These are phyloP conservation scores for Idaea dimidiata DNA, from an alignment of 2,888 invertebrate genomes.

Conservation along the genomic window DNA sequence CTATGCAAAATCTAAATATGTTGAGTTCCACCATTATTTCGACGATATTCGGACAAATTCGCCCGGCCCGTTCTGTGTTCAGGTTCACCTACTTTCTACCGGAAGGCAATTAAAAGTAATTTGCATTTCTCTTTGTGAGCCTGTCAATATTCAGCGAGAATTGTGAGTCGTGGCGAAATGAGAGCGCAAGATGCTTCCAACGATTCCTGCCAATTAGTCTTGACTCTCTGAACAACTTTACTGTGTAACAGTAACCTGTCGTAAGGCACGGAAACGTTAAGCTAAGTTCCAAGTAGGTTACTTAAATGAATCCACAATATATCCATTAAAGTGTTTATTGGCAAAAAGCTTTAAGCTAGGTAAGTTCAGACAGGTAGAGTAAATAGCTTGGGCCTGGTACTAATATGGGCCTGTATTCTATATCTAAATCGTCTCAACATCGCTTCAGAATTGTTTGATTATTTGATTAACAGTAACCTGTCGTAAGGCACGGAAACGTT, in stretches of 20 bases:
- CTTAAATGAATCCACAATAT: neutral
- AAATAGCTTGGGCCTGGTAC: too few species aligned
- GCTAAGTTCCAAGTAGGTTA: neutral
- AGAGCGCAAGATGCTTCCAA: constrained; percentile 30
- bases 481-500: constrained; percentile 1
- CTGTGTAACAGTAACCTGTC: constrained; percentile 1
- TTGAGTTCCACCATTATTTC: constrained; percentile 63
- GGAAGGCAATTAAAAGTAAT: constrained; percentile 77
- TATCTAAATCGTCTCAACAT: too few species aligned
- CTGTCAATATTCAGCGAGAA: constrained; percentile 52
- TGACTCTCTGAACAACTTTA: constrained; percentile 19
- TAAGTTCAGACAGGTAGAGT: too few species aligned
- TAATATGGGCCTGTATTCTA: too few species aligned
- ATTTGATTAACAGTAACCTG: constrained; percentile 1
- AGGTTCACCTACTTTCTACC: constrained; percentile 77
- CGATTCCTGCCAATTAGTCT: constrained; percentile 30
- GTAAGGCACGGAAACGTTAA: constrained; percentile 1
- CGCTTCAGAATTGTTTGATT: too few species aligned
- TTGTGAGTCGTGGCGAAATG: constrained; percentile 34
- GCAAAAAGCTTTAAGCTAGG: neutral
- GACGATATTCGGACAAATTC: constrained; percentile 60
- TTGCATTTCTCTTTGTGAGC: constrained; percentile 72
- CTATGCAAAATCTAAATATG: constrained; percentile 8
- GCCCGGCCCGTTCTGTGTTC: constrained; percentile 60
- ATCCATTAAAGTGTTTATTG: neutral